Evolutionary conservation across 2,888 invertebrate genomes (phyloP).

Genomic region (Zelleria hepariella): DNA sequence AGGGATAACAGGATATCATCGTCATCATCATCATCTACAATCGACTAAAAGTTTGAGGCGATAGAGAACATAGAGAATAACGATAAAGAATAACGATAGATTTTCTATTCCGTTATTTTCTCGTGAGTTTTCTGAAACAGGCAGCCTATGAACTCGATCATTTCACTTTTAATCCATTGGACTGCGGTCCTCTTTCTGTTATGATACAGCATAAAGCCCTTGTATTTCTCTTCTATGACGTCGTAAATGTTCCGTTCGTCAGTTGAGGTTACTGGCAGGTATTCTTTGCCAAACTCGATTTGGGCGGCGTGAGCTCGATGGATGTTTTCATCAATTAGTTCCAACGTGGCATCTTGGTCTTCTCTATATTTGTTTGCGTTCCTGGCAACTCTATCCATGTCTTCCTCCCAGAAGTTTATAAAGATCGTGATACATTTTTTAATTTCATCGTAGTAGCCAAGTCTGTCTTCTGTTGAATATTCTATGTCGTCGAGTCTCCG

Average conservation of each 20-base stretch:
- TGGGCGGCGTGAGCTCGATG: not conserved
- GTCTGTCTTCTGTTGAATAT: not conserved
- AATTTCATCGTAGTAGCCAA: not conserved
- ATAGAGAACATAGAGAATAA: too few species aligned
- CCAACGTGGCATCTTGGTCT: not conserved
- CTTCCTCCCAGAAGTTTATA: not conserved
- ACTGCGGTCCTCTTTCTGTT: not conserved
- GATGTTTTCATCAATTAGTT: not conserved
- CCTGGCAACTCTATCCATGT: not conserved
- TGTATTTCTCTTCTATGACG: not conserved
- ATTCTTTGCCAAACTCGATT: not conserved
- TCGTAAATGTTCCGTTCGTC: not conserved
- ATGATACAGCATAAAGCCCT: not conserved
- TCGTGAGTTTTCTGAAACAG: not conserved
- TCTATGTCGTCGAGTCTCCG: not conserved
- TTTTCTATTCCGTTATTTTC: not conserved
- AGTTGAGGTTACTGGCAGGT: not conserved
- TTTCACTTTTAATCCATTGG: not conserved
- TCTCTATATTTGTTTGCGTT: not conserved
- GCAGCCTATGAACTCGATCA: not conserved
- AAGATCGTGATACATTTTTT: not conserved
- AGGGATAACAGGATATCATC: too few species aligned
- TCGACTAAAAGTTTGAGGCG: too few species aligned
- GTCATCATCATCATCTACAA: too few species aligned
- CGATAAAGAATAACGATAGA: too few species aligned